phyloP scores from a whole-genome alignment of 2,888 invertebrate genomes.

The Drosophila phalerata region DNA sequence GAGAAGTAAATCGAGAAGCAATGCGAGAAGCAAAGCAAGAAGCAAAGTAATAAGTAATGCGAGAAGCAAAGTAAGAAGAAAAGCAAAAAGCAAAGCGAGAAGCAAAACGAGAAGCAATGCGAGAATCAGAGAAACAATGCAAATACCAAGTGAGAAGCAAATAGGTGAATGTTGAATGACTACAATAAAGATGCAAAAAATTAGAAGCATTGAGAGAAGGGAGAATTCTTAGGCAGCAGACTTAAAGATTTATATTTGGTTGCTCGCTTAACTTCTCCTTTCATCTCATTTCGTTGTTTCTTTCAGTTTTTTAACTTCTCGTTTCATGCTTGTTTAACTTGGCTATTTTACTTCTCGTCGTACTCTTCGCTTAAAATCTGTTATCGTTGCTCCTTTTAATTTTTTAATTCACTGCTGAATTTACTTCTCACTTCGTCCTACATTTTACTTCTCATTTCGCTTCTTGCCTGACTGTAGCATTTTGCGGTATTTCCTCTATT shows the following conservation, averaged over 20 bases:
- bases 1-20: neutral
- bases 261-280: neutral
- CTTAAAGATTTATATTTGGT: neutral
- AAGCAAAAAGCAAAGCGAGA: conserved; percentile 4
- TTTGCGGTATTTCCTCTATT: neutral
- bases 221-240: neutral
- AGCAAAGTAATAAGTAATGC: neutral
- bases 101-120: neutral
- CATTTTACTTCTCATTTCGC: neutral
- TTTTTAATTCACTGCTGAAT: neutral
- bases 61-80: neutral
- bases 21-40: neutral
- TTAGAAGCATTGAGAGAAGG: neutral
- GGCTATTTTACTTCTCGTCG: no score
- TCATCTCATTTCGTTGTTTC: neutral
- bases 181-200: neutral
- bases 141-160: neutral
- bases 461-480: neutral
- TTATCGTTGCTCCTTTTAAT: neutral
- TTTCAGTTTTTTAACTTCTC: neutral
- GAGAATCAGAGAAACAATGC: neutral
- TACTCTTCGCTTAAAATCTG: no score
- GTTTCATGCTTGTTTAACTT: neutral
- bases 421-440: neutral
- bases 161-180: no score